Conservation (phyloP, 1,140 invertebrate genomes). For the Gonatopus flavifemur region DNA sequence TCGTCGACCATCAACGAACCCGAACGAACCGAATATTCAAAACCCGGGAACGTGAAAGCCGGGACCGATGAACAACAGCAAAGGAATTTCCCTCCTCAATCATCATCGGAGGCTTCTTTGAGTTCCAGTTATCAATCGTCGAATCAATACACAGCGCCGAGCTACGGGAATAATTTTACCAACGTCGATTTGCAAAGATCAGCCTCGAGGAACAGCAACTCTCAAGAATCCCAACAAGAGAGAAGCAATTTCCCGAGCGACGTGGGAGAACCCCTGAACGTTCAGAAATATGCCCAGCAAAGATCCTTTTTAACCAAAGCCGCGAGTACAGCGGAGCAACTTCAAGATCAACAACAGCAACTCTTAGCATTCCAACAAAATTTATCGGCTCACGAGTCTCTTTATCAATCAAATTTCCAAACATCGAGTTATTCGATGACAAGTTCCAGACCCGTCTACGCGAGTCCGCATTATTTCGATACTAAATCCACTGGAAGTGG, state of each 20-base stretch:
- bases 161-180: constrained; percentile 41
- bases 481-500: constrained; percentile 28
- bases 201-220: constrained; percentile 24
- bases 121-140: constrained; percentile 38
- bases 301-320: constrained; percentile 27
- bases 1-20: constrained; percentile 32
- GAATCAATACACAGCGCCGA: constrained; percentile 38
- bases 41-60: constrained; percentile 36
- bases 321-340: constrained; percentile 11
- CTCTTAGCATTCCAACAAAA: constrained; percentile 45
- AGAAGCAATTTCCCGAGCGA: constrained; percentile 25
- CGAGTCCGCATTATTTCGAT: constrained; percentile 50
- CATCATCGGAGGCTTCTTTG: constrained; percentile 32
- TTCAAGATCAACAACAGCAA: constrained; percentile 36
- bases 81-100: constrained; percentile 34
- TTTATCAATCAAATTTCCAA: constrained; percentile 50
- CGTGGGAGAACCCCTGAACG: constrained; percentile 24
- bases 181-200: constrained; percentile 30
- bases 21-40: constrained; percentile 38
- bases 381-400: constrained; percentile 37
- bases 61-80: constrained; percentile 35
- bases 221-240: constrained; percentile 32
- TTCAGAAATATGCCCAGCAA: constrained; percentile 36
- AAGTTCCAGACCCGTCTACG: constrained; percentile 47
- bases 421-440: constrained; percentile 46